Percentiles rank a stretch among this genome's conserved stretches.
phyloP scores from a whole-genome alignment of 2,888 invertebrate species.

The Melinaea menophilus region DNA sequence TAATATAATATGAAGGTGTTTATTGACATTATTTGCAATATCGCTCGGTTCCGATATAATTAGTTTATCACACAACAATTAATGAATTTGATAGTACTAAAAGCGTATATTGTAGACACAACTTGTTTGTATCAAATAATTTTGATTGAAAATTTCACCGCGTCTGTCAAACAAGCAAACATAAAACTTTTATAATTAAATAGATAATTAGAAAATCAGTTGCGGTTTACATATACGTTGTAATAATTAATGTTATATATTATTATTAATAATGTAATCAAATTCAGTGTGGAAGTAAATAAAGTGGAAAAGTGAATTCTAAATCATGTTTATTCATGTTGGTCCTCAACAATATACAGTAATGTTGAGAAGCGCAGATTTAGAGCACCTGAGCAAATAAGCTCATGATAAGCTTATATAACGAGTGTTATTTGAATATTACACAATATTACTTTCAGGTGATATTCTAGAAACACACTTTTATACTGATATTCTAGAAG shows the following conservation, averaged over 20 bases:
- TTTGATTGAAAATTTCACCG: constrained; percentile 23
- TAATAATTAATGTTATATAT: too few relatives aligned
- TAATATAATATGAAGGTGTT: neutral
- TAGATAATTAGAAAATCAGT: constrained; percentile 3
- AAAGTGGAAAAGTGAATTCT: neutral
- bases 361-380: constrained; percentile 10
- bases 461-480: too few relatives aligned
- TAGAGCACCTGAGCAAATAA: constrained; percentile 6
- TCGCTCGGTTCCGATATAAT: constrained; percentile 18
- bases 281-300: neutral
- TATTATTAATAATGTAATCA: too few relatives aligned
- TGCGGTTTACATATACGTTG: neutral
- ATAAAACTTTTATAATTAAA: neutral
- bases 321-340: constrained; percentile 1
- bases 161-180: constrained; percentile 14
- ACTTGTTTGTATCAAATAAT: constrained; percentile 23
- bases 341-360: constrained; percentile 11
- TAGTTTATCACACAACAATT: constrained; percentile 18
- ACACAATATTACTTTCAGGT: neutral
- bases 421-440: neutral
- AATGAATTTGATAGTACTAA: constrained; percentile 21
- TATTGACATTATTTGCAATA: constrained; percentile 11
- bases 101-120: constrained; percentile 20
- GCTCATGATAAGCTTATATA: constrained; percentile 3
- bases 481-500: too few relatives aligned